Base-by-base conservation (phyloP, 2,797 vertebrate species). In the Rachycentron canadum region DNA sequence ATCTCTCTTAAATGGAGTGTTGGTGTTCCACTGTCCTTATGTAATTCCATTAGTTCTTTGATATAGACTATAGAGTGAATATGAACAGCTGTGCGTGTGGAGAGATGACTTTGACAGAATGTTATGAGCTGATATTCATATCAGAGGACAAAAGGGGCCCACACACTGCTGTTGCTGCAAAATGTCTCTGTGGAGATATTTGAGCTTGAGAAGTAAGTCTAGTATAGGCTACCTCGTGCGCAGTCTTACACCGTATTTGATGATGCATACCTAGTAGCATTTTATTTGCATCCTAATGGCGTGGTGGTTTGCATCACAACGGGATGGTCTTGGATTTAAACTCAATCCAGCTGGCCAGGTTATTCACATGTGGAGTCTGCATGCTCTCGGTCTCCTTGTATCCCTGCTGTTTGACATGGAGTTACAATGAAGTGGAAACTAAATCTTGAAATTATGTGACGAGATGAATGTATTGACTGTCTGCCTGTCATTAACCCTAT, bases 21-120 rank as follows among this genome's bases (percentile, higher is more conserved):
- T 83, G 78, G 73, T 73, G 76, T 86, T 84, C 76, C 73, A 73
- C 58, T 80, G 83, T 88, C 74, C 68, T 90, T 81, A 80, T 90
- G 85, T 89, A 88, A 86, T 87, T 76, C 81, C 81, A 91, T 89
- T 91, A 86, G 83, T 69, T 86, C 71, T 88, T 78, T 82, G 73
- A 84, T 82, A 79, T 41, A 71, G 77, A 83, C 81, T 85, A 79
- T 81, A 73, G 62, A 84, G 81, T 63, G 74, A 81, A 81, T 76
- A 50, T 64, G 64, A 82, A 81, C 63, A 79, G 76, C 43, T 76
- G 30, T 81, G 78, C 76, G 63, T 83, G 60, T 16, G 52, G 60
- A 78, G 66, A 75, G 70, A 84, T 83, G 61, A 88, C 85, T 88
- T 85, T 88, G 88, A 82, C 69, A 74, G 67, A 82, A 84, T 76